Evolutionary conservation across 2,113 vertebrate species (phyloP), one percentile per base, ranked within the genome.

Genomic region (Ibidorhyncha struthersii): DNA sequence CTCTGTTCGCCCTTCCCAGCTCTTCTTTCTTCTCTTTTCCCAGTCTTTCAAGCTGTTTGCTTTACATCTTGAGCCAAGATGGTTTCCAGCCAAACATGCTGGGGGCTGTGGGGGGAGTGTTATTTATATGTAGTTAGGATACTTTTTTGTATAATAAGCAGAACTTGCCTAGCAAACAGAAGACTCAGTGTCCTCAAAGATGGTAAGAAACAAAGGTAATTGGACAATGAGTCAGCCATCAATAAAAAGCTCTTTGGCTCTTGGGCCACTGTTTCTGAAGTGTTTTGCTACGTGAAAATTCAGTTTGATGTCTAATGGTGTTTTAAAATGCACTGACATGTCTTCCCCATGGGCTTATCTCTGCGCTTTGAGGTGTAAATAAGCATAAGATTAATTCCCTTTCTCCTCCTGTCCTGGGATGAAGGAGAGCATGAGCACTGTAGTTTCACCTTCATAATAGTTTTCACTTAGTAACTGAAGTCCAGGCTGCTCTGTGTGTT

Each of bases 41-140:
- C 49, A 20, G 34, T 34, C 50, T 70, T 25, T 86, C 45, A 83
- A 76, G 79, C 59, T 93, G 73, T 76, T 69, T 50, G 19, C 72
- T 81, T 93, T 65, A 55, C 8, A 66, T 59, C 36, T 52, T 43
- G 4, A 81, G 93, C 65, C 81, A 82, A 93, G 61, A 52, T 26
- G 27, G 29, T 43, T 85, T 85, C 55, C 66, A 94, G 83, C 73
- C 87, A 95, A 77, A 80, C 34, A 18, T 34, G 45, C 56, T 65
- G 40, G 5, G 8, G 30, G 14, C 16, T 9, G 19, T 1, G 6
- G 38, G 36, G 23, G 18, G 12, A 45, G 9, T 19, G 40, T 62
- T 55, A 38, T 36, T 87, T 95, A 55, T 38, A 69, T 34, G 8
- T 26, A 47, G 26, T 27, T 66, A 8, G 1, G 8, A 14, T 70